Conservation (phyloP, 2,797 vertebrate species). For the Hylomyscus alleni region DNA sequence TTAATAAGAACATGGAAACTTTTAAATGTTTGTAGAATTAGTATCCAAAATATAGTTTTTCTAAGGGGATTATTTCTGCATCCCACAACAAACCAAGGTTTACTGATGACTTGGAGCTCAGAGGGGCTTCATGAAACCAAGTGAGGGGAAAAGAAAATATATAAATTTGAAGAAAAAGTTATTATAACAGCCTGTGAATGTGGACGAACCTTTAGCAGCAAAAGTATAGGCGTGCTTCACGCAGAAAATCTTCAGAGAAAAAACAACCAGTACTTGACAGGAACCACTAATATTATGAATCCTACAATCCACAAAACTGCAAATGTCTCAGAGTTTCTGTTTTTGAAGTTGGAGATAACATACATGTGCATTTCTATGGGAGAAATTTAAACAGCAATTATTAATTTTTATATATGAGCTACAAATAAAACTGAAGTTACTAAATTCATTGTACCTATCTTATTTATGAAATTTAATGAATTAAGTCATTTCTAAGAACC, state of each 20-base stretch:
- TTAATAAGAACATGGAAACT: not conserved
- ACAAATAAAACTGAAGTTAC: not conserved
- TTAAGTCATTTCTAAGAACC: not conserved
- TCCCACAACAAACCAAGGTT: not conserved
- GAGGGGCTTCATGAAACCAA: not conserved
- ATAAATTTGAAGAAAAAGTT: slow-evolving; percentile 37
- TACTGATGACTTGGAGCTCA: not conserved
- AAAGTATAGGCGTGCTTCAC: not conserved
- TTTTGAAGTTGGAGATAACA: not conserved
- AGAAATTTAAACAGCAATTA: not conserved
- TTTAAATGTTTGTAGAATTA: slow-evolving; percentile 35
- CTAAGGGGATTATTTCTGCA: not conserved
- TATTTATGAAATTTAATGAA: not conserved
- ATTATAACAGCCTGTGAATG: not conserved
- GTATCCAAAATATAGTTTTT: not conserved
- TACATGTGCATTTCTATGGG: not conserved
- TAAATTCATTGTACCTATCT: not conserved
- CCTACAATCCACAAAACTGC: not conserved
- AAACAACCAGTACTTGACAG: not conserved
- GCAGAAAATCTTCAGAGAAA: not conserved
- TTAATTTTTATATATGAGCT: not conserved
- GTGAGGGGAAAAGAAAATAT: not conserved
- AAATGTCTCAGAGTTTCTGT: not conserved
- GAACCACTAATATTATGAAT: not conserved
- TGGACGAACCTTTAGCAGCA: not conserved